phyloP scores from a whole-genome alignment of 2,113 vertebrate species.

The Piliocolobus tephrosceles region DNA sequence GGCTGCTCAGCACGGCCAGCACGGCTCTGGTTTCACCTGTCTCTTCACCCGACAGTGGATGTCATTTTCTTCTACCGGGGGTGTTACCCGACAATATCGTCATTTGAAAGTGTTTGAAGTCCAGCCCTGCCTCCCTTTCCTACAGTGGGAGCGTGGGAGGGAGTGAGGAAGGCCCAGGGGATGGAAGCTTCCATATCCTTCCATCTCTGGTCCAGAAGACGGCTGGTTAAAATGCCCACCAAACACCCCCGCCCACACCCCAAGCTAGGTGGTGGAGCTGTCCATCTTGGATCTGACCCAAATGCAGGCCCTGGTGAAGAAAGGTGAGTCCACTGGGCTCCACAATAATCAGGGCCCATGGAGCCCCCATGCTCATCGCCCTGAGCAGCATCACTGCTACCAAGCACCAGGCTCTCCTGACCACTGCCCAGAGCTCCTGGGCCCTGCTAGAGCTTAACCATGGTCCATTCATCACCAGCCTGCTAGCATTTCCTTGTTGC shows the following conservation, averaged over 20 bases:
- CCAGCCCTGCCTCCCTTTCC: not conserved
- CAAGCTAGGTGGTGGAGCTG: accelerated
- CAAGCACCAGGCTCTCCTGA: not conserved
- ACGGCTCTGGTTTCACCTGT: too few relatives aligned
- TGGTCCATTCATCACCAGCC: not conserved
- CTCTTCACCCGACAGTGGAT: not conserved
- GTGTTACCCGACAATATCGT: not conserved
- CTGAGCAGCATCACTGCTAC: accelerated
- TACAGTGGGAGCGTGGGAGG: accelerated
- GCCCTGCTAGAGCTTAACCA: too few relatives aligned
- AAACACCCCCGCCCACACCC: accelerated
- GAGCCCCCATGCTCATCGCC: accelerated
- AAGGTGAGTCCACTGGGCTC: not conserved
- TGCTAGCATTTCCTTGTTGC: accelerated
- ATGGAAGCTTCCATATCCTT: accelerated
- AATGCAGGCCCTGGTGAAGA: not conserved
- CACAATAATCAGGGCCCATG: not conserved
- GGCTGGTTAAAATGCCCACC: not conserved
- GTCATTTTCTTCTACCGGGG: not conserved
- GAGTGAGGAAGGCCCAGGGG: too few relatives aligned
- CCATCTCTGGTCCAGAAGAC: not conserved
- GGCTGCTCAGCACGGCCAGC: not conserved
- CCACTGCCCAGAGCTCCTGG: not conserved
- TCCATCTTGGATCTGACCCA: not conserved
- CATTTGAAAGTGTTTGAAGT: not conserved